A percentile compares a stretch with the other conserved stretches of the same genome.
phyloP scores from a whole-genome alignment of 2,888 invertebrate genomes.

The Pterobdella sp. region DNA sequence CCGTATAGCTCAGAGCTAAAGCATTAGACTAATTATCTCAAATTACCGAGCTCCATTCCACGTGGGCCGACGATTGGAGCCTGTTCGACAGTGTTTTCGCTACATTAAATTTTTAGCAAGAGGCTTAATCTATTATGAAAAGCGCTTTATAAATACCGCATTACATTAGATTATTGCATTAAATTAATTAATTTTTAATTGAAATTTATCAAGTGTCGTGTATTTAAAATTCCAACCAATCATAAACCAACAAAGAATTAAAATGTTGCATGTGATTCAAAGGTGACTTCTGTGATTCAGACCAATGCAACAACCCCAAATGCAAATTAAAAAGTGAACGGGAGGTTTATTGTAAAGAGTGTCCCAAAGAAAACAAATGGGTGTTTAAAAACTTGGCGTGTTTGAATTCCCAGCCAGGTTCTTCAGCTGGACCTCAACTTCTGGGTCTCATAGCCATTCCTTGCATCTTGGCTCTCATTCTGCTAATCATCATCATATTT shows the following conservation, averaged over 20 bases:
- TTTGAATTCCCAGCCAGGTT: too few species aligned
- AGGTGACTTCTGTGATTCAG: not conserved
- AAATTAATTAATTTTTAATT: not conserved
- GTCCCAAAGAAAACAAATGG: not conserved
- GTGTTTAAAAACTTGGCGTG: not conserved
- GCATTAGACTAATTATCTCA: too few species aligned
- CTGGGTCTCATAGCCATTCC: slow-evolving; percentile 18
- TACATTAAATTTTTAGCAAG: too few species aligned
- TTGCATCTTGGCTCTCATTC: slow-evolving; percentile 1
- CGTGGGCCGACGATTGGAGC: too few species aligned
- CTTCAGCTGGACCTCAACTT: not conserved
- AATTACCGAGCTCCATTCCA: too few species aligned
- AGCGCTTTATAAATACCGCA: too few species aligned
- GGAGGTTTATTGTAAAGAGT: not conserved
- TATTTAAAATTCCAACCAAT: not conserved
- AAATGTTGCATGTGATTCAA: not conserved
- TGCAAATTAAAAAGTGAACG: not conserved
- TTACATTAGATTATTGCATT: too few species aligned
- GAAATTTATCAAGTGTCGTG: not conserved
- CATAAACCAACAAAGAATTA: not conserved
- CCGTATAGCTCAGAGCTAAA: too few species aligned
- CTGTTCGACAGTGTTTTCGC: too few species aligned
- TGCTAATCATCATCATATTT: not conserved
- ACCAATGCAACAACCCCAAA: not conserved
- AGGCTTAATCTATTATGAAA: too few species aligned